Evolutionary conservation across 2,797 vertebrate species (phyloP), one percentile per base, ranked within the genome.

Genomic region (Limosa lapponica): DNA sequence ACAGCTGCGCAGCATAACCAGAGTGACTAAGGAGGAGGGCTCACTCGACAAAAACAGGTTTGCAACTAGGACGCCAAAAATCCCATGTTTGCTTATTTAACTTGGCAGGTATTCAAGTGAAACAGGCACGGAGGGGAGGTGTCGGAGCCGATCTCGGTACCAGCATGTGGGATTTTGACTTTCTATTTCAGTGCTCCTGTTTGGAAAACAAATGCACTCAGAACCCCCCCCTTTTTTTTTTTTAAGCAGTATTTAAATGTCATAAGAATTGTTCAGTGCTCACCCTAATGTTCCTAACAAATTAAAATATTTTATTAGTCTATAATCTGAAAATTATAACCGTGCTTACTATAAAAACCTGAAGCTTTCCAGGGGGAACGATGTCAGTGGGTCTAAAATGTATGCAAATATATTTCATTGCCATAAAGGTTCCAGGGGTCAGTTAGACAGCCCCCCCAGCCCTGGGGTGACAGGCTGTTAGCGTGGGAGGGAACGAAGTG

Each of bases 301-400:
- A 96, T 97, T 87, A 95, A 96, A 97, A 93, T 96, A 97, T 96
- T 97, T 98, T 98, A 97, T 98, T 98, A 96, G 87, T 89, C 94
- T 90, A 84, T 97, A 97, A 97, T 97, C 97, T 98, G 96, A 95
- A 97, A 97, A 97, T 96, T 95, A 97, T 97, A 96, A 93, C 93
- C 5, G 44, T 72, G 66, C 86, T 96, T 97, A 64, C 94, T 93
- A 84, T 96, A 97, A 97, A 97, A 97, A 82, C 62, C 89, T 20
- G 66, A 96, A 97, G 85, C 72, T 94, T 89, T 94, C 94, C 71
- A 74, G 90, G 95, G 95, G 85, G 87, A 97, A 82, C 18, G 48
- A 92, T 88, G 84, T 88, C 87, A 96, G 66, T 22, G 75, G 72
- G 83, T 66, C 82, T 95, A 89, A 89, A 80, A 65, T 87, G 36